Base-by-base conservation (phyloP, 2,113 vertebrate genomes). In the Aptenodytes patagonicus region DNA sequence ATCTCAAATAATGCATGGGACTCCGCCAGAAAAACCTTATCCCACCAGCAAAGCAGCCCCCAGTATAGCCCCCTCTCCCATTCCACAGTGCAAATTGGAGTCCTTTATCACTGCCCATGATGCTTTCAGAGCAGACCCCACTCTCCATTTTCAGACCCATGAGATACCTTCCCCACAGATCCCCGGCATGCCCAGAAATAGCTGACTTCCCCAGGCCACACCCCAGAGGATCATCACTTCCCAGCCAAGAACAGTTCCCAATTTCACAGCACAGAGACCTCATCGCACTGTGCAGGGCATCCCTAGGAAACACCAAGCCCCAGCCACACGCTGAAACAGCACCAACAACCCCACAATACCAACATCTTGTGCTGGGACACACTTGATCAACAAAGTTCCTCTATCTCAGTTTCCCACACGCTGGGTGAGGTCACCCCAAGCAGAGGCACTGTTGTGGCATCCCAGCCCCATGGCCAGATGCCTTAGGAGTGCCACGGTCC, bases 391-490 rank as follows among this genome's bases (percentile, higher is more conserved):
- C 65, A 13, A n/a, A 72, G 47, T 20, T 51, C 46, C 32, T 73
- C 13, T 70, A 2, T 4, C 71, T 61, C 0, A 0, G 36, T 25
- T 81, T 83, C 58, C 87, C 34, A 19, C 49, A 10, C 0, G 4
- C 17, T 38, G 49, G 38, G 5, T 29, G 72, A 65, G 47, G 31
- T 52, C 58, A 36, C 4, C 17, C 44, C 22, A 18, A 72, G 80
- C n/a, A 65, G 44, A 60, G 15, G 38, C 68, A 47, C 36, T 3
- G 31, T 64, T 2, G 2, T 38, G 93, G 24, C 68, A 88, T 29
- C 76, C 34, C 0, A 0, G 25, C 17, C 83, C 1, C 2, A 21
- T 1, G 2, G 49, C 36, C 32, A 20, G 36, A 29, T 1, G 26
- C 46, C 47, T 36, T 29, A 14, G 81, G 75, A 54, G 31, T 36